Base-by-base conservation (phyloP, 2,113 vertebrate species). In the Mesocricetus auratus region DNA sequence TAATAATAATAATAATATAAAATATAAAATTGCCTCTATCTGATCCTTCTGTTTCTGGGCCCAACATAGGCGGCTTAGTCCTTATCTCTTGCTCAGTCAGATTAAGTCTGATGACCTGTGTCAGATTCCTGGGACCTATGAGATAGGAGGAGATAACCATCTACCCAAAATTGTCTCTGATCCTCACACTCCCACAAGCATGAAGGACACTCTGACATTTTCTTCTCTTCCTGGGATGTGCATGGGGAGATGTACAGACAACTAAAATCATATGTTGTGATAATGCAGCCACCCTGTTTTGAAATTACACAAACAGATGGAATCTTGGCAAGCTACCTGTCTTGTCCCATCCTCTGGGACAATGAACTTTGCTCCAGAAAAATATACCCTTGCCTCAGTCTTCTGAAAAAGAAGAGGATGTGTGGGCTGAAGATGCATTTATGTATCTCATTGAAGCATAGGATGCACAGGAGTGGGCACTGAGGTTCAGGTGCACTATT, bases 111-210 rank as follows among this genome's bases (percentile, higher is more conserved):
- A 60, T 60, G 36, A 83, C 6, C 56, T 60, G 10, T 64, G 13
- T 66, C 45, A 33, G 26, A 86, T 86, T 64, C 26, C 60, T 64
- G 39, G 29, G 26, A 45, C 15, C 29, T 66, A 33, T 33, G 42
- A 66, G 26, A 47, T 47, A 13, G 82, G 15, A 64, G n/a, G 56
- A 64, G 39, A 45, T 42, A 45, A 42, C 39, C 16, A 45, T 31
- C 16, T 47, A 15, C 17, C 26, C 17, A 10, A 92, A 86, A 64
- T 77, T 82, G 93, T 91, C 85, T 93, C 62, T 89, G 73, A 93
- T 97, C 94, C 95, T 93, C 26, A 31, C 64, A 93, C 68, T 95
- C 60, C 39, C 29, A 96, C 92, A 93, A 91, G 88, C n/a, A n/a
- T n/a, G n/a, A n/a, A n/a, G n/a, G n/a, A n/a, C n/a, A n/a, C n/a